A percentile compares a stretch with the other conserved stretches of the same genome.
Conservation (phyloP, 2,113 vertebrate genomes). For the Caracal caracal region DNA sequence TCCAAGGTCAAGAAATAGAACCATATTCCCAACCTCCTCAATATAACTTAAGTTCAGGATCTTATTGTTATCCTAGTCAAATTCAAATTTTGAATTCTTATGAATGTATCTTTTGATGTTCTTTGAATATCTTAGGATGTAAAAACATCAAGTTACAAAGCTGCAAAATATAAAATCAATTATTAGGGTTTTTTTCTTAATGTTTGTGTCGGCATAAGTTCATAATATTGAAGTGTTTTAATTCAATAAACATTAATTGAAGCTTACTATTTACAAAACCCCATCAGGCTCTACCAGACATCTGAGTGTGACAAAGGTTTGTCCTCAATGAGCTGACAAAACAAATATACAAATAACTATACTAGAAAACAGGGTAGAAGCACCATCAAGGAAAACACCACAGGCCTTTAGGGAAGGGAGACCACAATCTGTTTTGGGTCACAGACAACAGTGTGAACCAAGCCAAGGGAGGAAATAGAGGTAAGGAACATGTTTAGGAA, state of each 20-base stretch:
- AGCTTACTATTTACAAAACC: neutral
- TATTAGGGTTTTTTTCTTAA: conserved; percentile 28
- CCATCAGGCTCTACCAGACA: neutral
- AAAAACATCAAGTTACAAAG: neutral
- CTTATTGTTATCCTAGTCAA: neutral
- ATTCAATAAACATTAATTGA: conserved; percentile 21
- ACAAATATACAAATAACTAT: neutral
- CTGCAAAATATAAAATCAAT: conserved; percentile 15
- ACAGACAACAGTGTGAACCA: neutral
- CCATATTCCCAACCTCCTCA: neutral
- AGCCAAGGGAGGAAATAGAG: neutral
- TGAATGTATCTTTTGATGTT: neutral
- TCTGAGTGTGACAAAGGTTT: conserved; percentile 22
- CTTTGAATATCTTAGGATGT: neutral
- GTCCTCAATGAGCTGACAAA: neutral
- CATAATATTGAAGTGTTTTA: neutral
- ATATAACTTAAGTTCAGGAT: neutral
- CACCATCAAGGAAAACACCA: neutral
- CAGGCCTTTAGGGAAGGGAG: neutral
- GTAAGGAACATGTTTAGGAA: neutral
- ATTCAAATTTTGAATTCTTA: conserved; percentile 30
- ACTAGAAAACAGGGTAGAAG: neutral
- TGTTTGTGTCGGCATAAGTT: neutral
- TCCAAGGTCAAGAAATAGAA: conserved; percentile 41
- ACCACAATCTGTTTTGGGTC: neutral